These are phyloP conservation scores for Cercopithecus hamlyni DNA, from an alignment of 2,797 vertebrate genomes.

Conservation along the genomic window DNA sequence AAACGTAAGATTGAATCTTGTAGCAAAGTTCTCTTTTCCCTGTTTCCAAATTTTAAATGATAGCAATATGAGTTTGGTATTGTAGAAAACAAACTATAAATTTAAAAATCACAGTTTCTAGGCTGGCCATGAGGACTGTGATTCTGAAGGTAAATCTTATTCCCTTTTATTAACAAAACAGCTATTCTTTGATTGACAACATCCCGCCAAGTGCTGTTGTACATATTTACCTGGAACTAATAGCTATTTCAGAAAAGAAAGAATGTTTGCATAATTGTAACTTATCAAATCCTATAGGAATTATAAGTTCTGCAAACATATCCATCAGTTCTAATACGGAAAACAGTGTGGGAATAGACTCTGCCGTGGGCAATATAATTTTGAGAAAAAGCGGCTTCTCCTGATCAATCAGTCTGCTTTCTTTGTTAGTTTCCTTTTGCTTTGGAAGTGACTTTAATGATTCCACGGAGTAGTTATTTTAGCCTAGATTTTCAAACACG, in stretches of 20 bases:
- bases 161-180: background rate
- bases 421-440: background rate
- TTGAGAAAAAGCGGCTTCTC: background rate
- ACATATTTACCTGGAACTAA: background rate
- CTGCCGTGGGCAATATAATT: background rate
- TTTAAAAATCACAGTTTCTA: background rate
- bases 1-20: background rate
- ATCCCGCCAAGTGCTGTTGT: background rate
- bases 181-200: background rate
- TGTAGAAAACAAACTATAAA: slow-evolving; percentile 8
- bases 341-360: background rate
- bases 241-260: slow-evolving; percentile 35
- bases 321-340: background rate
- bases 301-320: background rate
- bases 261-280: background rate
- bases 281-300: background rate
- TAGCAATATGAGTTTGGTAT: background rate
- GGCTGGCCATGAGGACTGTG: background rate
- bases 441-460: background rate
- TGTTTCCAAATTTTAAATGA: background rate
- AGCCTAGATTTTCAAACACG: background rate
- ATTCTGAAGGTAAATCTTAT: background rate
- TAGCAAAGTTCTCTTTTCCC: background rate
- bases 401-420: background rate
- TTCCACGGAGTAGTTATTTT: slow-evolving; percentile 4